A percentile compares a stretch with the other conserved stretches of the same genome.
Evolutionary conservation across 2,797 vertebrate species (phyloP).

Genomic region (Tadarida brasiliensis): DNA sequence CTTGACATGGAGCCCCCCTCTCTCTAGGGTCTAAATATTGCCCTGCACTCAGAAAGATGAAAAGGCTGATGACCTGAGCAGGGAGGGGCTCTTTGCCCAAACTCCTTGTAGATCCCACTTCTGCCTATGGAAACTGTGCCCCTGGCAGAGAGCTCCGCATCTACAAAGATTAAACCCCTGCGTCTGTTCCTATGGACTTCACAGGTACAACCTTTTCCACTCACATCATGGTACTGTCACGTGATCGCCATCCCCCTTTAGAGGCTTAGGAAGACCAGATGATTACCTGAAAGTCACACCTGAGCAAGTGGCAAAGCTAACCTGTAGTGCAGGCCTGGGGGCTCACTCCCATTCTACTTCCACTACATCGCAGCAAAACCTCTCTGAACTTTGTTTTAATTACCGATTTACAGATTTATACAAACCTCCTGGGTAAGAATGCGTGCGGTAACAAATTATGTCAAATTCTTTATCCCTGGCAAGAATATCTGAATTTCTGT

Average conservation of each 20-base stretch:
- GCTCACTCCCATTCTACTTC: background rate
- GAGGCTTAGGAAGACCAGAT: background rate
- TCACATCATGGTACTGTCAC: background rate
- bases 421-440: background rate
- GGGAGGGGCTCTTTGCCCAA: background rate
- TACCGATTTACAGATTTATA: background rate
- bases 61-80: background rate
- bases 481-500: constrained; percentile 9
- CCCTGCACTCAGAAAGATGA: background rate
- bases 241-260: background rate
- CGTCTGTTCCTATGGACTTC: background rate
- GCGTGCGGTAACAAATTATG: background rate
- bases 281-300: background rate
- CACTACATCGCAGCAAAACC: background rate
- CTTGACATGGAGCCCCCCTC: background rate
- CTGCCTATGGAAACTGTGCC: background rate
- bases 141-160: background rate
- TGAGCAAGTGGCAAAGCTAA: background rate
- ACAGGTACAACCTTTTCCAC: background rate
- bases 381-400: background rate
- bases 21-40: background rate
- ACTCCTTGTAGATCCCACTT: background rate
- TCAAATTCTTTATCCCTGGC: background rate
- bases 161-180: background rate
- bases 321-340: accelerated